Base-by-base conservation (phyloP, 2,113 vertebrate genomes). In the Dasyurus viverrinus region DNA sequence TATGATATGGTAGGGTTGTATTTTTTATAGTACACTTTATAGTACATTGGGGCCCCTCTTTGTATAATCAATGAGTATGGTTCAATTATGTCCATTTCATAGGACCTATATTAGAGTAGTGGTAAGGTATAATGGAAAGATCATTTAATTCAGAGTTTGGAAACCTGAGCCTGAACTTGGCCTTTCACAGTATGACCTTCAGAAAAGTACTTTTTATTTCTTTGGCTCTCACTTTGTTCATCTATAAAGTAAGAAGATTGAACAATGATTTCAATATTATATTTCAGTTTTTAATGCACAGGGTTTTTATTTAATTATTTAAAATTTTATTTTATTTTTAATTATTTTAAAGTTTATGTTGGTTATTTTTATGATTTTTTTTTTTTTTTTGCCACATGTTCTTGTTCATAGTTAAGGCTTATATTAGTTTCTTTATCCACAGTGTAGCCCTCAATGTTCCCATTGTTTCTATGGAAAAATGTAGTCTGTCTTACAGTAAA, bases 371-470 rank as follows among this genome's bases (percentile, higher is more conserved):
- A 14, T 2, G 48, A 89, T 95, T 25, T 47, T 36, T 47, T n/a
- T n/a, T n/a, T n/a, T n/a, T n/a, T n/a, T n/a, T 22, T 68, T 90
- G 30, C 7, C 27, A 30, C 25, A 48, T 94, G 84, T 68, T 94
- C 36, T 92, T 53, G 52, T 30, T 92, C 16, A 90, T 92, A 90
- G 95, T 30, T 89, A 16, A 53, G 57, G 92, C 94, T 95, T 91
- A 36, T 94, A 84, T 89, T 76, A 52, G 53, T 2, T 89, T 52
- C 92, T 89, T 54, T 14, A 60, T 84, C 22, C 60, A 26, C 92
- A 90, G 89, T 53, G 90, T 42, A n/a, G 12, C 47, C 16, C n/a
- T 89, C 52, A 76, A 0, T 91, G 60, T 50, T 93, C 25, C 27
- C 54, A 53, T n/a, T 90, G 53, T 96, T 84, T 55, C 12, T 27